Base-by-base conservation (phyloP, 2,113 vertebrate species). In the Ptychochromis oligacanthus region DNA sequence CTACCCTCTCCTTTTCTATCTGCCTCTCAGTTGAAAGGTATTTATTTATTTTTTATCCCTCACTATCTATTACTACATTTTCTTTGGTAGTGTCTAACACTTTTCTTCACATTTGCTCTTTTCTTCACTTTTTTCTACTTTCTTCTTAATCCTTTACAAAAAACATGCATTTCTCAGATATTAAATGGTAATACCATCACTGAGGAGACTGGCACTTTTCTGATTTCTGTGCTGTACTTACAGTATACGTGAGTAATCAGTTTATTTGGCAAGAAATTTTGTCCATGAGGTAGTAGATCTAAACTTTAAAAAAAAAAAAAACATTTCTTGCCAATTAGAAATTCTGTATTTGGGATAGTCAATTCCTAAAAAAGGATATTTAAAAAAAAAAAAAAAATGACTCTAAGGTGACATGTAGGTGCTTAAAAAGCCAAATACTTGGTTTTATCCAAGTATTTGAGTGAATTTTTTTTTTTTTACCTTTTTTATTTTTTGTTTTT, bases 381-480 rank as follows among this genome's bases (percentile, higher is more conserved):
- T 6, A 6, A 4, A 36, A 36, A 36, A 36, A 36, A 6, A 4
- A 36, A 36, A 36, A 36, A 36, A 36, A 36, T 49, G 65, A 52
- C 17, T 26, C 10, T 0, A 10, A n/a, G 0, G 6, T 26, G 6
- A 26, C 0, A 72, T 20, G 65, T 1, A 72, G 28, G 20, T 52
- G 43, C 65, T 6, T 52, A 72, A 72, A 24, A 17, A 65, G 13
- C 36, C 49, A 1, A 52, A 24, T 20, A 18, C n/a, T 46, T 26
- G 43, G 28, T 17, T 52, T 70, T 28, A 70, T 3, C 43, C 1
- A 46, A 5, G n/a, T 7, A 4, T 0, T 11, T 46, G 62, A 17
- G 2, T 17, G 17, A 7, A 46, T 46, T 67, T 24, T 36, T 36
- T 36, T 67, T 46, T 67, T 24, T 36, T 36, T 36, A 8, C 6